Conservation (phyloP, 1,140 invertebrate species). For the Rhopalosiphum maidis region DNA sequence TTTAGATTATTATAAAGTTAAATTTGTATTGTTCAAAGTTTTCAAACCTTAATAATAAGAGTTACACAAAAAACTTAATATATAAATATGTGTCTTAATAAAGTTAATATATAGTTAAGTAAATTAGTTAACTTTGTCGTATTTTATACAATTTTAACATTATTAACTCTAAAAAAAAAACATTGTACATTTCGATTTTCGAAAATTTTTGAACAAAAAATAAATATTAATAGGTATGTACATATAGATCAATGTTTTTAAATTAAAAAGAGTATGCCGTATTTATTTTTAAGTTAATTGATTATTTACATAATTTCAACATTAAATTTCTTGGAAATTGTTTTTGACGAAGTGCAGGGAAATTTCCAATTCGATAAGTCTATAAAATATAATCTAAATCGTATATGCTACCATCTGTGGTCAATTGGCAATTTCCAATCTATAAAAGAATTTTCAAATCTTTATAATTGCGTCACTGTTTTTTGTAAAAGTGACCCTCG, state of each 20-base stretch:
- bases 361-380: not conserved
- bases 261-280: not conserved
- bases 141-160: too few species aligned
- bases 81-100: too few species aligned
- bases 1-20: too few species aligned
- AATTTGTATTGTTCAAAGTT: too few species aligned
- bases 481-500: not conserved
- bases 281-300: not conserved
- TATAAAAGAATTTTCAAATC: not conserved
- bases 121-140: too few species aligned
- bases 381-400: not conserved
- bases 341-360: not conserved
- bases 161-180: not conserved
- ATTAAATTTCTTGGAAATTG: not conserved
- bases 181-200: not conserved
- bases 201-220: too few species aligned
- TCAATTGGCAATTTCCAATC: not conserved
- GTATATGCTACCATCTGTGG: not conserved
- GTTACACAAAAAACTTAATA: too few species aligned
- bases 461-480: not conserved
- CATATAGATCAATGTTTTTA: not conserved
- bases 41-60: too few species aligned
- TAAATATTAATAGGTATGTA: too few species aligned
- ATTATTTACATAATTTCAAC: not conserved
- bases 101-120: too few species aligned